Percentiles rank a stretch among this genome's conserved stretches.
These are phyloP conservation scores for Coremacera marginata DNA, from an alignment of 2,888 invertebrate genomes.

Conservation along the genomic window DNA sequence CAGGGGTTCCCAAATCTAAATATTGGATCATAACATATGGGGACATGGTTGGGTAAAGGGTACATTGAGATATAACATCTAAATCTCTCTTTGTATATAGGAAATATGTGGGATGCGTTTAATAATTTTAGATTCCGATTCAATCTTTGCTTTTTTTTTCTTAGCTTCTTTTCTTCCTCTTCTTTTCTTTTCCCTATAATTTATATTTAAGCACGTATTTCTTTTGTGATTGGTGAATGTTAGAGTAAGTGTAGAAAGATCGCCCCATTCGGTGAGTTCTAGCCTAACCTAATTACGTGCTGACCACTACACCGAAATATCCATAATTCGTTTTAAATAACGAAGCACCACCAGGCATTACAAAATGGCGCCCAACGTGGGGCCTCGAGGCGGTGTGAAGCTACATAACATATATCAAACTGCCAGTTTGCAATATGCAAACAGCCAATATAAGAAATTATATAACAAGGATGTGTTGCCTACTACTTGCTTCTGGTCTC, in stretches of 20 bases:
- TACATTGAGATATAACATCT: neutral
- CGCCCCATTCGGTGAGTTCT: neutral
- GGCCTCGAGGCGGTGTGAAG: neutral
- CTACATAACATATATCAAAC: too few relatives aligned
- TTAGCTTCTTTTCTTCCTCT: too few relatives aligned
- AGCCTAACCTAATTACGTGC: neutral
- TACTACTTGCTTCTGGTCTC: too few relatives aligned
- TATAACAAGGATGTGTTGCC: too few relatives aligned
- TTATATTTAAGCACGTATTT: neutral
- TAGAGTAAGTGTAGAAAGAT: neutral
- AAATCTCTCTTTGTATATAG: neutral
- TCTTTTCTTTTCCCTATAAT: too few relatives aligned
- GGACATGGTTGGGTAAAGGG: neutral
- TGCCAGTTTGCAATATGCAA: too few relatives aligned
- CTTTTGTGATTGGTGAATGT: neutral
- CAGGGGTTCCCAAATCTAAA: too few relatives aligned
- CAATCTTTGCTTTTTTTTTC: neutral
- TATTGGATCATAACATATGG: too few relatives aligned
- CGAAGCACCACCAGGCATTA: neutral
- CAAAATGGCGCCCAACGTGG: conserved; percentile 17
- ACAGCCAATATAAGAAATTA: too few relatives aligned
- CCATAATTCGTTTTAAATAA: too few relatives aligned
- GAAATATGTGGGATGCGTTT: neutral
- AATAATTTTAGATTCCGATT: neutral
- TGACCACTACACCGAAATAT: neutral